Evolutionary conservation across 2,797 vertebrate genomes (phyloP), one percentile per base, ranked within the genome.

Genomic region (Cirrhinus mrigala): DNA sequence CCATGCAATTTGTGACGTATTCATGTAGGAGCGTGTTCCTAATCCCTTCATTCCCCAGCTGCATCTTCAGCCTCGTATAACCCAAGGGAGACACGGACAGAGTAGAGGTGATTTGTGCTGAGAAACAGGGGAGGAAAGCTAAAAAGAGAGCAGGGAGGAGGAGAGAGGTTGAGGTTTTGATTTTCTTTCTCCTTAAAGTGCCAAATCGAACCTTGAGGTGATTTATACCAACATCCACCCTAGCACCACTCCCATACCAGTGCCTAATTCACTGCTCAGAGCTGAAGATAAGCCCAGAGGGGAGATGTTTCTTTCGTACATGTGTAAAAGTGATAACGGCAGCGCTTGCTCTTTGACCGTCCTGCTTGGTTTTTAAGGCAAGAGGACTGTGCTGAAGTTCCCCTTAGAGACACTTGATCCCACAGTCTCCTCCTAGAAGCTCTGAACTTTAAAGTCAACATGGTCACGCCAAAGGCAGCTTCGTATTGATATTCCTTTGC

Each of bases 151-250:
- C 70, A 58, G 46, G 29, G 62, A 37, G 46, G 52, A 69, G 52
- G 79, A 48, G 29, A 88, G 50, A 86, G 86, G 84, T 86, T 71
- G 74, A 52, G 48, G 58, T 46, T 70, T 86, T 87, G 85, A 86
- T 83, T 66, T 68, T 73, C 40, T 52, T 68, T 78, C 82, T 77
- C 73, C 69, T 88, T 83, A 71, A 87, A 86, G 79, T 84, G 78
- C 64, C 44, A 82, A 18, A 87, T 81, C 68, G 70, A 79, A 76
- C 56, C 64, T 86, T 52, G 82, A 71, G 52, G 71, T 88, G 87
- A 88, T 90, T 88, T 88, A 87, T 91, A 71, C 54, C 52, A 82
- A 83, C 75, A 83, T 68, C 20, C 44, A 78, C 79, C 10, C 20
- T 12, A 44, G 44, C n/a, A 74, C 24, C 37, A 40, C 33, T 66